These are phyloP conservation scores for Pelodiscus sinensis DNA, from an alignment of 2,113 vertebrate genomes.

Conservation along the genomic window DNA sequence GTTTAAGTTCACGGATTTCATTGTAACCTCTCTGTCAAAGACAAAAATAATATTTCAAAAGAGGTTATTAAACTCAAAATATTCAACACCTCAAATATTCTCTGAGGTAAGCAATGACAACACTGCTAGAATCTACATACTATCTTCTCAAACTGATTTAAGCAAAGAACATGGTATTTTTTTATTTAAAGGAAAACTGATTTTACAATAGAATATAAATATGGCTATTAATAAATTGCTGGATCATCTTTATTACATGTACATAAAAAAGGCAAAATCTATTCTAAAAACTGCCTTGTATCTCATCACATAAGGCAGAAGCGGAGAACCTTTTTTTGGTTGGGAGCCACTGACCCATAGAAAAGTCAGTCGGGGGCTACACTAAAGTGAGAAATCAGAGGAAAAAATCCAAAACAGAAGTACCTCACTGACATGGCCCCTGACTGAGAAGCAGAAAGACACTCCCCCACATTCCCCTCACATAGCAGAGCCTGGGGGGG, in stretches of 20 bases:
- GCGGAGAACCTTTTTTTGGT: no score
- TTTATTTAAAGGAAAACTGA: neutral
- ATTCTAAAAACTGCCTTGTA: neutral
- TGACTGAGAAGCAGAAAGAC: no score
- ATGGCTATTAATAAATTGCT: neutral
- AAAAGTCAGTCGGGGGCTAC: no score
- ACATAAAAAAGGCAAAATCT: neutral
- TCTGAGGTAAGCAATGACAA: neutral
- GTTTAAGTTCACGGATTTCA: conserved; percentile 97
- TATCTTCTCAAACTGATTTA: neutral
- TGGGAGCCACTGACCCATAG: no score
- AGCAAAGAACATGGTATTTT: neutral
- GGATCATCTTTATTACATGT: neutral
- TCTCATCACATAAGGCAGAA: neutral
- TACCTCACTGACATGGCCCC: no score
- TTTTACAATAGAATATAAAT: neutral
- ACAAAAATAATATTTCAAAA: neutral
- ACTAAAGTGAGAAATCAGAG: no score
- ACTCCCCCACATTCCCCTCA: no score
- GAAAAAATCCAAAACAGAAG: no score
- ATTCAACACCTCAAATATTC: neutral
- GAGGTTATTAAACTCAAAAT: neutral
- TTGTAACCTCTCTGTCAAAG: conserved; percentile 91
- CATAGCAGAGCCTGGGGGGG: no score
- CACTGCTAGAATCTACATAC: neutral